Evolutionary conservation across 2,888 invertebrate species (phyloP), one percentile per base, ranked within the genome.

Genomic region (Chrysodeixis includens): DNA sequence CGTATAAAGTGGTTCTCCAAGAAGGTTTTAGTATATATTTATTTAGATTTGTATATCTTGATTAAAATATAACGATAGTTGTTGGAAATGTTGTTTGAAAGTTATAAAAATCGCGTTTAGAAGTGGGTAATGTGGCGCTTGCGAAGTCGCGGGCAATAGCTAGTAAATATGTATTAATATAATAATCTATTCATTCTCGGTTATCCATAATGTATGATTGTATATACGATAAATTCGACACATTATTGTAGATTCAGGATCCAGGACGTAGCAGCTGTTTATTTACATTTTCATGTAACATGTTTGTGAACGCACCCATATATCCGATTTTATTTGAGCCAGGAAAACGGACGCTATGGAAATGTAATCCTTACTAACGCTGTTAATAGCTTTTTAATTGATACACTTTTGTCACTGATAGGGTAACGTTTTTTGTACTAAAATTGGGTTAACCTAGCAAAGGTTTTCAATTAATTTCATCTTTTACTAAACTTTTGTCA

Each of bases 211-310:
- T n/a, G 10, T 10, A 40, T n/a, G n/a, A 40, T 40, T 40, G n/a
- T 40, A n/a, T 40, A 40, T 5, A 40, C 40, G n/a, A 40, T 40
- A 40, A 40, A 40, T 40, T n/a, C 40, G 40, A 40, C n/a, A 40
- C n/a, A 40, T 40, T 40, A 40, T n/a, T n/a, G 40, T 40, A n/a
- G n/a, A n/a, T 40, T 40, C 40, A 6, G 26, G 26, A 6, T 26
- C 6, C 6, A n/a, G n/a, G 40, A n/a, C 6, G 40, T n/a, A 40
- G n/a, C 40, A 40, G 40, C 40, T 40, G 40, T 40, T n/a, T 6
- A 40, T 40, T 40, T n/a, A 40, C 40, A 40, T n/a, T 40, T 40
- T 40, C 40, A 40, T 40, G 40, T 40, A 40, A 40, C n/a, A 40
- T 40, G 40, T 40, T 40, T 40, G 40, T 40, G 40, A 40, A 40